phyloP scores from a whole-genome alignment of 1,140 invertebrate genomes.

The Antheraea pernyi region DNA sequence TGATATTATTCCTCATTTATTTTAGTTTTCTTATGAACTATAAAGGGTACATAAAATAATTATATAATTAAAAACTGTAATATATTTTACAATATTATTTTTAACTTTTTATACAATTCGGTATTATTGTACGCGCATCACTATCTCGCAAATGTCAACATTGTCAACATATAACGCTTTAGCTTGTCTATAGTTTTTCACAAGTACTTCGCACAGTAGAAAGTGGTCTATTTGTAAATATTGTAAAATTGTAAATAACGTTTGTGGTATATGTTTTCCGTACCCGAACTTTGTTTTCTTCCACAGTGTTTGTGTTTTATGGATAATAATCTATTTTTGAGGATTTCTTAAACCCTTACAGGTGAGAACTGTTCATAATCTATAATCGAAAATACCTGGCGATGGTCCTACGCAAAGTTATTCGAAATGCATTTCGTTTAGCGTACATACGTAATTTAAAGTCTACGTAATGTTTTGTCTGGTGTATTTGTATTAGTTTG shows the following conservation, averaged over 20 bases:
- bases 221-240: slow-evolving; percentile 74
- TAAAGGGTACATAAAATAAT: background rate
- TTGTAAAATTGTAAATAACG: slow-evolving; percentile 56
- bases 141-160: slow-evolving; percentile 23
- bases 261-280: slow-evolving; percentile 33
- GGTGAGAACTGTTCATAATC: slow-evolving; percentile 40
- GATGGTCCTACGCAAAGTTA: slow-evolving; percentile 25
- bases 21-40: too few species aligned
- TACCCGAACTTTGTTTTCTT: slow-evolving; percentile 29
- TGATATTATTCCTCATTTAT: too few species aligned
- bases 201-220: slow-evolving; percentile 51
- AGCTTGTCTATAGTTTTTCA: slow-evolving; percentile 55
- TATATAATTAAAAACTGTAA: too few species aligned
- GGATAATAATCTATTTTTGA: slow-evolving; percentile 33
- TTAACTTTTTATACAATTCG: too few species aligned
- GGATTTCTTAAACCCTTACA: slow-evolving; percentile 29
- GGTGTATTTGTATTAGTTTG: slow-evolving; percentile 13
- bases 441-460: slow-evolving; percentile 4
- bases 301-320: slow-evolving; percentile 50
- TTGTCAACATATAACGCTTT: slow-evolving; percentile 21
- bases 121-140: slow-evolving; percentile 19
- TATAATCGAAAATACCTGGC: slow-evolving; percentile 32
- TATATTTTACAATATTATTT: too few species aligned
- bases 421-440: slow-evolving; percentile 13
- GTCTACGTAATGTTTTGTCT: slow-evolving; percentile 21